Conservation (phyloP, 2,888 invertebrate genomes). For the Ferdinandea cuprea region DNA sequence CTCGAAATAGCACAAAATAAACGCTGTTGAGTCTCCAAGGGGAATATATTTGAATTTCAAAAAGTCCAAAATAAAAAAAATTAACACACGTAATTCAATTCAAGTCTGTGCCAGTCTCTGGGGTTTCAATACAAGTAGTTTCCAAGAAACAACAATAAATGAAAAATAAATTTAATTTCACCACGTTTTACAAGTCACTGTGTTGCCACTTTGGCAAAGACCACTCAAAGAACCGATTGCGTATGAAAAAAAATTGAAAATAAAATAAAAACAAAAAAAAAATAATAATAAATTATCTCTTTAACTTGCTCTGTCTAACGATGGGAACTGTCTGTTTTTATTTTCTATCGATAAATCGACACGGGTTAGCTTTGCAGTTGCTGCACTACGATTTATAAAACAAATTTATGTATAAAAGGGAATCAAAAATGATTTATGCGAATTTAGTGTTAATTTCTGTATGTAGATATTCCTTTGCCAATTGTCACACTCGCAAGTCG, state of each 20-base stretch:
- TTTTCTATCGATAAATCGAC: conserved; percentile 31
- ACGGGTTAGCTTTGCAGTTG: not conserved
- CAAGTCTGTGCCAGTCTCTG: conserved; percentile 12
- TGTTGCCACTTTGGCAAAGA: conserved; percentile 53
- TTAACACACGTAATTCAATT: conserved; percentile 21
- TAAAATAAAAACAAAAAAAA: conserved; percentile 29
- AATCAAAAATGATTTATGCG: conserved; percentile 47
- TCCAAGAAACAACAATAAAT: not conserved
- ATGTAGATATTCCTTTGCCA: conserved; percentile 37
- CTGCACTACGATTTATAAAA: conserved; percentile 34
- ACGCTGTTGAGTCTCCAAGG: conserved; percentile 30
- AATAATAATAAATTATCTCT: not conserved
- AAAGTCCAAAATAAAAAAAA: conserved; percentile 53
- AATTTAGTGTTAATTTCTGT: conserved; percentile 48
- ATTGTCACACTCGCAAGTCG: conserved; percentile 45
- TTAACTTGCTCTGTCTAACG: conserved; percentile 11
- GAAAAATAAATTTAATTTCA: no score
- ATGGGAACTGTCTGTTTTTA: conserved; percentile 20
- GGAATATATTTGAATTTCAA: conserved; percentile 35
- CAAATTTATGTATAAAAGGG: conserved; percentile 34
- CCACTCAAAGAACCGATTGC: conserved; percentile 1
- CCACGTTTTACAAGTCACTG: conserved; percentile 15
- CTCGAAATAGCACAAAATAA: conserved; percentile 78
- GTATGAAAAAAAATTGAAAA: conserved; percentile 30
- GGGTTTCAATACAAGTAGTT: not conserved